Conservation (phyloP, 2,888 invertebrate genomes). For the Lumbricus terrestris region DNA sequence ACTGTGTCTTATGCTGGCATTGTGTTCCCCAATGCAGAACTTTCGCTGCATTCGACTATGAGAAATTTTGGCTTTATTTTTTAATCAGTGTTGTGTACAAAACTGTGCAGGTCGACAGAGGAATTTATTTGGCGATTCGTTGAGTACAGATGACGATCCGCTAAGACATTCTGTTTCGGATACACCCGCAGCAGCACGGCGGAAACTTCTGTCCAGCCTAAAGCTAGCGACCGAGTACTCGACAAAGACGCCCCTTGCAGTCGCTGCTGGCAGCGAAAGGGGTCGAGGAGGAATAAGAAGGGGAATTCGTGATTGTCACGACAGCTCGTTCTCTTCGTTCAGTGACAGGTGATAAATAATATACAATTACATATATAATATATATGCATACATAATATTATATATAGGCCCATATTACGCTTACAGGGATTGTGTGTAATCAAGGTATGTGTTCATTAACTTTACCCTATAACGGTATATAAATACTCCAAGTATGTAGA, state of each 20-base stretch:
- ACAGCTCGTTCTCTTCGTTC: background rate
- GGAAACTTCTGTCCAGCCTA: background rate
- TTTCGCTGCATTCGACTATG: too few species aligned
- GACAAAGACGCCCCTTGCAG: background rate
- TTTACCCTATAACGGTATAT: too few species aligned
- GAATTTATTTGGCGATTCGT: background rate
- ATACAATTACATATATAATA: too few species aligned
- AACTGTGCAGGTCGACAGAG: background rate
- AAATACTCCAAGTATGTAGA: too few species aligned
- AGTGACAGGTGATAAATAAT: background rate
- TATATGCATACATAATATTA: too few species aligned
- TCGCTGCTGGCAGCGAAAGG: background rate
- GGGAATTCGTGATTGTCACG: background rate
- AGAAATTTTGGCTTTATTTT: too few species aligned
- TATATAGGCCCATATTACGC: too few species aligned
- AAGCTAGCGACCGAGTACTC: background rate
- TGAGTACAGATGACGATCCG: constrained; percentile 3
- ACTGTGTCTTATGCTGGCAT: background rate
- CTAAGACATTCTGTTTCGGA: background rate
- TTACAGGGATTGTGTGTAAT: too few species aligned
- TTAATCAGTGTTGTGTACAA: background rate
- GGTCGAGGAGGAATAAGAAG: background rate
- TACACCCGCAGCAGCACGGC: background rate
- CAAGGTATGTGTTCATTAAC: too few species aligned
- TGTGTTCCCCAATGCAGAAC: too few species aligned